Base-by-base conservation (phyloP, 2,113 vertebrate genomes). In the Mixornis gularis region DNA sequence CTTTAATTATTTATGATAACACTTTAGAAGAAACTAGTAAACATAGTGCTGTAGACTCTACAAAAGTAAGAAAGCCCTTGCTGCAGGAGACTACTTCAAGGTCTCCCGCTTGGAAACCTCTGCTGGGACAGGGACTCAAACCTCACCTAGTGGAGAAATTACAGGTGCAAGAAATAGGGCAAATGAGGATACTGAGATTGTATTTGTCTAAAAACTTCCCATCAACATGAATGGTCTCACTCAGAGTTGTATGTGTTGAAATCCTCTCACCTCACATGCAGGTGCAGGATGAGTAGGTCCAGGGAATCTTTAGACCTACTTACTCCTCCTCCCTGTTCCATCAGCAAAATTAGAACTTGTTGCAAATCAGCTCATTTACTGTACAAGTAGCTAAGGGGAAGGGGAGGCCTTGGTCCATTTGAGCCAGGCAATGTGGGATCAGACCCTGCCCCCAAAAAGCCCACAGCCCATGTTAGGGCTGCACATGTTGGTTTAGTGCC, bases 1-100 rank as follows among this genome's bases (percentile, higher is more conserved):
- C 74, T 94, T 96, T 87, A 94, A 95, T 95, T 94, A 95, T 95
- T 95, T 85, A 95, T 91, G 38, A 41, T 79, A 94, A 87, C 82
- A 80, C 74, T 95, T 86, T 43, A 94, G 65, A 95, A 92, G 55
- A 80, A 94, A 76, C 92, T 77, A 56, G 86, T 87, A 94, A 95
- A 92, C 89, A 84, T 1, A 74, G 68, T 43, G 72, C 79, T 46
- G 60, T 6, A 93, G 60, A 79, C 73, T 76, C 73, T 14, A 38
- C 10, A 76, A 46, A 95, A 83, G 41, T 36, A 88, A 83, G 68
- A 51, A 68, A 78, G 56, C 25, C 52, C 43, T 55, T 87, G 38
- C 56, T 92, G 66, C 4, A 4, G 29, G 41, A 77, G 48, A 49
- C 48, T 53, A 65, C 41, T 55, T n/a, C 22, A 5, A 21, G n/a